A percentile compares a stretch with the other conserved stretches of the same genome.
phyloP scores from a whole-genome alignment of 2,888 invertebrate genomes.

The Apoda limacodes region DNA sequence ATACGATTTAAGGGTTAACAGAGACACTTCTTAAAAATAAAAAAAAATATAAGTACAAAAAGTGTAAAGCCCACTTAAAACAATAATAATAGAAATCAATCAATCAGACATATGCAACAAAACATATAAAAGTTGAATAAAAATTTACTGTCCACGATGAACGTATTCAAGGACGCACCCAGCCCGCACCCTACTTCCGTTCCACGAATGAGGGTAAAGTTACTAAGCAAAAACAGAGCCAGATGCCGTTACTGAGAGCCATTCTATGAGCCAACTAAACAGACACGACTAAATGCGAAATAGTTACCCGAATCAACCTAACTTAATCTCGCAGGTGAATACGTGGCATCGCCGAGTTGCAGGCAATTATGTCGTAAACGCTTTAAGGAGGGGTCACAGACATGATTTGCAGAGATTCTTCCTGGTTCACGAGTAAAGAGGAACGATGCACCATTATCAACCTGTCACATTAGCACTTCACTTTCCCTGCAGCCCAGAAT shows the following conservation, averaged over 20 bases:
- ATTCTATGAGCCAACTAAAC: too few species aligned
- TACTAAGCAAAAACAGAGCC: neutral
- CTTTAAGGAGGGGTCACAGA: conserved; percentile 33
- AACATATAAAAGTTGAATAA: too few species aligned
- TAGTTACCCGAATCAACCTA: conserved; percentile 13
- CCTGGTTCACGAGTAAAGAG: conserved; percentile 38
- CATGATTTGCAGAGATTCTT: conserved; percentile 39
- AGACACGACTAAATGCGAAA: too few species aligned
- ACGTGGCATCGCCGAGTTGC: conserved; percentile 26
- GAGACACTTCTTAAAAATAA: too few species aligned
- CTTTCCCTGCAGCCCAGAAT: conserved; percentile 63
- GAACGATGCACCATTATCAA: conserved; percentile 53
- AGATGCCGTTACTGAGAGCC: too few species aligned
- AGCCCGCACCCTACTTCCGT: conserved; percentile 60
- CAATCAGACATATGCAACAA: too few species aligned
- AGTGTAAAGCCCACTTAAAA: too few species aligned
- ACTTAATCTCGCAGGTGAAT: conserved; percentile 23
- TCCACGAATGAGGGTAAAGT: conserved; percentile 45
- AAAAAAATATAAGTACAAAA: too few species aligned
- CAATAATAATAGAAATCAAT: too few species aligned
- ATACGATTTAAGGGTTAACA: too few species aligned
- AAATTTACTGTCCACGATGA: conserved; percentile 46
- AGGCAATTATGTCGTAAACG: conserved; percentile 33
- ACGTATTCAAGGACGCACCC: conserved; percentile 55
- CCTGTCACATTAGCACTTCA: conserved; percentile 63